Percentiles rank a stretch among this genome's conserved stretches.
phyloP scores from a whole-genome alignment of 2,113 vertebrate genomes.

The Dicentrarchus labrax region DNA sequence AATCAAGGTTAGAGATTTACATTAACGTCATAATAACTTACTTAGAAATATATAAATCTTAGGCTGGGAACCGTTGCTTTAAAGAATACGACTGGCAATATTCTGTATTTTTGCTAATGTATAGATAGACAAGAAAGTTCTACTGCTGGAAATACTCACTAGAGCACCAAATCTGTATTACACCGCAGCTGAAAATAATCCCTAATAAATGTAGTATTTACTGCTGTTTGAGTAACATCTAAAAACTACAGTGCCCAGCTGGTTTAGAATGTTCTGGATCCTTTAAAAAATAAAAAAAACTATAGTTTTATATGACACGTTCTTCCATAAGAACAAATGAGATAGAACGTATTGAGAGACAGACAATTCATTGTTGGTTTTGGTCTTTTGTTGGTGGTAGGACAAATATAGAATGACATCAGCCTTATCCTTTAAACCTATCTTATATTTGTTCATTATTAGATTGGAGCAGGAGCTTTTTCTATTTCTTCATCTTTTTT shows the following conservation, averaged over 20 bases:
- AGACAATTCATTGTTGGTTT: background rate
- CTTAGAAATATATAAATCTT: too few relatives aligned
- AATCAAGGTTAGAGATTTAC: too few relatives aligned
- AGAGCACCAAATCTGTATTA: background rate
- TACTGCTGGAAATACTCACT: background rate
- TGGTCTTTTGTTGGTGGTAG: background rate
- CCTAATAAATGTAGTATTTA: background rate
- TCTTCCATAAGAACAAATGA: background rate
- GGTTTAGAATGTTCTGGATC: background rate
- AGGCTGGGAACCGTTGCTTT: background rate
- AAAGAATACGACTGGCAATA: too few relatives aligned
- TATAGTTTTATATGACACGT: background rate
- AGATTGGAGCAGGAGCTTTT: background rate
- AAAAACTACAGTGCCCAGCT: background rate
- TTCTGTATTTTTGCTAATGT: too few relatives aligned
- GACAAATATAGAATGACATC: background rate
- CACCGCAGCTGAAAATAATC: too few relatives aligned
- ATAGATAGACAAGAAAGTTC: too few relatives aligned
- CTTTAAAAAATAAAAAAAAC: background rate
- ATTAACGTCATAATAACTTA: background rate
- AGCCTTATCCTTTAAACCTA: background rate
- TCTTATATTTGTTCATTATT: background rate
- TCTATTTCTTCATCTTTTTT: background rate
- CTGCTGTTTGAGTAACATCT: background rate
- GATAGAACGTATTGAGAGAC: background rate